Base-by-base conservation (phyloP, 2,888 invertebrate species). In the Agrypnus murinus region DNA sequence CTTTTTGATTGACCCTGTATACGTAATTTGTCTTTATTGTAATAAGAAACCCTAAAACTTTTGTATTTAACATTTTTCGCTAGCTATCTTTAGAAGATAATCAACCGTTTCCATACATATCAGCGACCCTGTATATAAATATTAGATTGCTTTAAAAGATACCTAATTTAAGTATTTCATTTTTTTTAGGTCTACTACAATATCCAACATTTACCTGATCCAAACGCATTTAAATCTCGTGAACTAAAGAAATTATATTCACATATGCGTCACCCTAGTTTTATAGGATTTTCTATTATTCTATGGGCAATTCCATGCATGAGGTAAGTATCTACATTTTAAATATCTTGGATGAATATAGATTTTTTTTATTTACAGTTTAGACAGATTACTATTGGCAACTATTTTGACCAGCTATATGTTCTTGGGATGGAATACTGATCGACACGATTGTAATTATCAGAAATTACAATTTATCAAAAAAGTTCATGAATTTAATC, bases 261-360 rank as follows among this genome's bases (percentile, higher is more conserved):
- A 0, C 90, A 91, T 75, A 87, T 91, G 81, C 87, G 91, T 46
- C 91, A 91, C 85, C 91, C 91, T 0, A 91, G 91, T 68, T 90
- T 91, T 74, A 83, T 86, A 43, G 90, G 89, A 5, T 87, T 91
- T 65, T 80, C 87, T 0, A 76, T 88, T 0, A 87, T 91, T 69
- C 84, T 91, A 38, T 91, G 91, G 89, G 81, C 86, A 53, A 86
- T 86, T 70, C 91, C 91, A 60, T 80, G 88, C 0, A 91, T 91
- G 91, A 90, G 88, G 85, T 86, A 82, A 82, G 78, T 7, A 34
- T 50, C 32, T 25, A 12, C 0, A 62, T 53, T 15, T 59, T 10
- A 15, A n/a, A 65, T 25, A 12, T 45, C 53, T 58, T 34, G 55
- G 14, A 65, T 59, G 12, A 53, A 38, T 66, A 32, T 65, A 40